These are phyloP conservation scores for Axis porcinus DNA, from an alignment of 2,113 vertebrate species.

Conservation along the genomic window DNA sequence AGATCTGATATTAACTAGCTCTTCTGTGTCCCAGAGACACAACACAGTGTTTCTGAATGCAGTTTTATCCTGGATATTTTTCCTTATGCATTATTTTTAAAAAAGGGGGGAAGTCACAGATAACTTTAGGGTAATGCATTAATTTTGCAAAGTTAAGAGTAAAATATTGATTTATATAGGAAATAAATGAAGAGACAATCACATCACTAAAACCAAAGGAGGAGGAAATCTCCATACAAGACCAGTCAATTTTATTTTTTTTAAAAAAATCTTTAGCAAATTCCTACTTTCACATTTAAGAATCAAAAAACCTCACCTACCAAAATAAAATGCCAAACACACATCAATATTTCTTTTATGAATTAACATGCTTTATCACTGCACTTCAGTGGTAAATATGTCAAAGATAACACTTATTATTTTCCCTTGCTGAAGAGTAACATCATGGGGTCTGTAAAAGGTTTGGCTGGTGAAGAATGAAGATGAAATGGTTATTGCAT, in stretches of 20 bases:
- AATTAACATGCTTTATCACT: neutral
- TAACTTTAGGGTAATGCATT: neutral
- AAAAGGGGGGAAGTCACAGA: neutral
- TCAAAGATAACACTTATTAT: neutral
- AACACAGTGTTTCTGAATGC: neutral
- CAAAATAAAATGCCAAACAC: neutral
- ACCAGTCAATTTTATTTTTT: neutral
- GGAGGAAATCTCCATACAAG: neutral
- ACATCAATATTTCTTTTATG: neutral
- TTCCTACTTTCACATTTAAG: neutral
- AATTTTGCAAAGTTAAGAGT: neutral
- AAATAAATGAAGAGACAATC: neutral
- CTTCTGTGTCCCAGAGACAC: neutral
- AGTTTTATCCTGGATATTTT: neutral
- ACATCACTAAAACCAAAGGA: neutral
- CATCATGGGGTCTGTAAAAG: neutral
- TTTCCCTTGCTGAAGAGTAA: neutral
- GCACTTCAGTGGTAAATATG: neutral
- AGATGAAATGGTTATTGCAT: neutral
- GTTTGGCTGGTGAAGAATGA: neutral
- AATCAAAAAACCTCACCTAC: neutral
- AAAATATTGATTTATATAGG: neutral
- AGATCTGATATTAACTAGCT: neutral
- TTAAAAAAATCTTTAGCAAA: neutral
- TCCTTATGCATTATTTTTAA: neutral